Evolutionary conservation across 37 sponge, comb jelly and placozoan genomes (phyloP), one percentile per base, ranked within the genome.

Genomic region (Halichondria panicea): DNA sequence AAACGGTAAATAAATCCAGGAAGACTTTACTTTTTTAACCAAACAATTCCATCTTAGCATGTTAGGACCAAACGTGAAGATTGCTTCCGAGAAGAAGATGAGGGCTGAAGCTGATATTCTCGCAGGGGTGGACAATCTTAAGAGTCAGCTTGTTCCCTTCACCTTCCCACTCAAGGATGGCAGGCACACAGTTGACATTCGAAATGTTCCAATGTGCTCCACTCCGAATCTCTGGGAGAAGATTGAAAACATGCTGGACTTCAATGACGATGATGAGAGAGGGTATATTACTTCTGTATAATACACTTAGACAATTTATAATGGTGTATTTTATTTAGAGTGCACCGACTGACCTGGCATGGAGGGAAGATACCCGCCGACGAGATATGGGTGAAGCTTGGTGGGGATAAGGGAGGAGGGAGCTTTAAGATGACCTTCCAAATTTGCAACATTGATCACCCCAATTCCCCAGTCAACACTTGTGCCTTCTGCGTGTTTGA

Each of bases 351-450:
- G 7, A 30, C 24, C 7, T 81, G 82, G 82, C 83, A 82, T 43
- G 41, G 66, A 55, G 83, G 75, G 30, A 15, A 19, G 21, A 82
- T 82, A 30, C 83, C 83, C 11, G 39, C n/a, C 0, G 57, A 66
- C 36, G 83, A 82, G 59, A 32, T 82, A 24, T 82, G 83, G 83
- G 32, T 82, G 44, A 82, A 74, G 46, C 19, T 82, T 34, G 83
- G 83, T 37, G 83, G 83, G n/a, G 83, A 82, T 54, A 74, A 73
- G 31, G 75, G 85, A 27, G 77, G 85, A 4, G 60, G 33, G 6
- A 62, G 64, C 4, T 69, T 84, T 56, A 84, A 84, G 59, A 70
- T 70, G 71, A 50, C 43, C 19, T 84, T 84, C 22, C 85, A 84
- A 40, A 30, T 84, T 43, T 63, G 30, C 35, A 76, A 84, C 33